Conservation (phyloP, 1,140 invertebrate genomes). For the Triops cancriformis region DNA sequence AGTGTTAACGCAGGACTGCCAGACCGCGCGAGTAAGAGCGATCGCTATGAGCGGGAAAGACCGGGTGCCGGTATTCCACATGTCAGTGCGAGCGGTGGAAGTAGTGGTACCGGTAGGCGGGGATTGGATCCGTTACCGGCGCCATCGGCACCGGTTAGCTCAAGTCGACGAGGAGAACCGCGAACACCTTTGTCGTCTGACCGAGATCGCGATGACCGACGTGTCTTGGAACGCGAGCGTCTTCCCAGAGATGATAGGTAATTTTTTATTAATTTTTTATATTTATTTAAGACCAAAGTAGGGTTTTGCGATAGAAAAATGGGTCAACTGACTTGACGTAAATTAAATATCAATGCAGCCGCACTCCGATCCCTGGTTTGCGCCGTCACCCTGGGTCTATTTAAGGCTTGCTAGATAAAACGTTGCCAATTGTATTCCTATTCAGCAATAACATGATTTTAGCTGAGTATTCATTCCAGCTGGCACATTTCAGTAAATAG, state of each 20-base stretch:
- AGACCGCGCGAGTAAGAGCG: slow-evolving; percentile 13
- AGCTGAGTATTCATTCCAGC: background rate
- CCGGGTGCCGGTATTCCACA: background rate
- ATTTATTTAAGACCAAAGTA: background rate
- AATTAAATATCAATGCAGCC: background rate
- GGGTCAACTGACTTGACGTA: background rate
- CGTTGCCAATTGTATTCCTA: background rate
- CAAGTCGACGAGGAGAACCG: background rate
- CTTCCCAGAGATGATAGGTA: background rate
- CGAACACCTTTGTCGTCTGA: background rate
- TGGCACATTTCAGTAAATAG: background rate
- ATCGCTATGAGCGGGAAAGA: background rate
- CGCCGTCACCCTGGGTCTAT: background rate
- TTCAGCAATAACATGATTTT: background rate
- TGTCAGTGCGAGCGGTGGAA: background rate
- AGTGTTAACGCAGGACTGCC: background rate
- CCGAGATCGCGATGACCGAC: background rate
- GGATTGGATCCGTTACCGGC: slow-evolving; percentile 4
- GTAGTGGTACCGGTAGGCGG: background rate
- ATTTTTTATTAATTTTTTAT: background rate
- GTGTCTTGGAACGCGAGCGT: slow-evolving; percentile 5
- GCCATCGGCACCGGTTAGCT: background rate
- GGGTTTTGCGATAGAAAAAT: background rate
- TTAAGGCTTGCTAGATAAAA: slow-evolving; percentile 3
- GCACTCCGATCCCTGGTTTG: slow-evolving; percentile 8